These are phyloP conservation scores for Cosmorhoe ocellata DNA, from an alignment of 2,888 invertebrate species.

Conservation along the genomic window DNA sequence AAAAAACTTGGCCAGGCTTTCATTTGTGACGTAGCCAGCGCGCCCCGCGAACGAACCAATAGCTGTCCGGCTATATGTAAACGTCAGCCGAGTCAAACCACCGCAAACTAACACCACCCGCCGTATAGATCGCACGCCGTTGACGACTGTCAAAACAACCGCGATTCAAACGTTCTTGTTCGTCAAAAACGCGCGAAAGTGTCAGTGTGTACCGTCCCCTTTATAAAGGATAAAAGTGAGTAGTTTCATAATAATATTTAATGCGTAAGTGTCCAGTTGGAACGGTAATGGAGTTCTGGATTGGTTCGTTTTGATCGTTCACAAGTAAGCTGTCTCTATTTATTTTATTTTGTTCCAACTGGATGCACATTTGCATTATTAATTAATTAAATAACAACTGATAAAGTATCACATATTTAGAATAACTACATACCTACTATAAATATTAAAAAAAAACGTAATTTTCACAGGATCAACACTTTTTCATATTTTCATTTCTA, in stretches of 20 bases:
- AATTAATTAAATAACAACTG: neutral
- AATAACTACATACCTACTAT: too few relatives aligned
- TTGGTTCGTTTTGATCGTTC: slow-evolving; percentile 38
- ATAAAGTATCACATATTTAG: too few relatives aligned
- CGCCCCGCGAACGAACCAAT: slow-evolving; percentile 64
- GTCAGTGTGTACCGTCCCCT: slow-evolving; percentile 43
- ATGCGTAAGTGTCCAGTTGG: slow-evolving; percentile 41
- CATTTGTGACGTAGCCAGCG: slow-evolving; percentile 65
- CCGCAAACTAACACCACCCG: slow-evolving; percentile 61
- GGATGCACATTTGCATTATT: slow-evolving; percentile 34
- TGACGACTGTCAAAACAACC: slow-evolving; percentile 28
- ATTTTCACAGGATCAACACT: too few relatives aligned
- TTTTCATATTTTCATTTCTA: too few relatives aligned
- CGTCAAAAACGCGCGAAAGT: slow-evolving; percentile 48
- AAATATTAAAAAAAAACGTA: too few relatives aligned
- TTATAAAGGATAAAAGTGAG: slow-evolving; percentile 57
- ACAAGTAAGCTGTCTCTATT: slow-evolving; percentile 42
- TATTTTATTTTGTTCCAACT: slow-evolving; percentile 43
- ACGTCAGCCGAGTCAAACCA: slow-evolving; percentile 52
- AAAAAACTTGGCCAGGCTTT: slow-evolving; percentile 60
- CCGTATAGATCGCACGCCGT: slow-evolving; percentile 61
- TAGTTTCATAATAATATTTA: slow-evolving; percentile 39
- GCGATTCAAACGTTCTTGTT: slow-evolving; percentile 31
- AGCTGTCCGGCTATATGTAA: slow-evolving; percentile 54
- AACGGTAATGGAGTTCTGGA: slow-evolving; percentile 45